phyloP scores from a whole-genome alignment of 2,888 invertebrate genomes.

The Nomada fabriciana region DNA sequence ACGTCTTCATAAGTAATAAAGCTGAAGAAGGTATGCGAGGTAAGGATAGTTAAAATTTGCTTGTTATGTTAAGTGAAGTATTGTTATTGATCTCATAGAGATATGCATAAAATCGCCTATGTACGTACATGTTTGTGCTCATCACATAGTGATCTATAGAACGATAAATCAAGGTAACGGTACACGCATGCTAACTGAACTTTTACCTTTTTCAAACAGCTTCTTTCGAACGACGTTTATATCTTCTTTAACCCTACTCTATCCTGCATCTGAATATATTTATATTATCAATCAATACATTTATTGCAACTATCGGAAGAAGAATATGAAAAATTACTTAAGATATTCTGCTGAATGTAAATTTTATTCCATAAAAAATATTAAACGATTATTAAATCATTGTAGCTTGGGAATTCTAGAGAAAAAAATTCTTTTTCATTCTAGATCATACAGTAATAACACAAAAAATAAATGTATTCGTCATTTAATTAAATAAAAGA shows the following conservation, averaged over 20 bases:
- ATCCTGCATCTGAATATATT: no score
- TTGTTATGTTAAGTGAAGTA: slow-evolving; percentile 24
- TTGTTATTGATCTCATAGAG: slow-evolving; percentile 14
- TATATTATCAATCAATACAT: no score
- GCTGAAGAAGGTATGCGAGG: slow-evolving; percentile 8
- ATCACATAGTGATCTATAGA: slow-evolving; percentile 21
- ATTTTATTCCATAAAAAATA: no score
- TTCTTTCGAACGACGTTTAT: neutral
- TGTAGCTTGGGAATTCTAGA: neutral
- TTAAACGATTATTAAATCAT: neutral
- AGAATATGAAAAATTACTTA: no score
- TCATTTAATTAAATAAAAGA: neutral
- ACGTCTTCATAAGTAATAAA: slow-evolving; percentile 9
- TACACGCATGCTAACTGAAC: slow-evolving; percentile 1
- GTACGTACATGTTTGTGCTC: slow-evolving; percentile 7
- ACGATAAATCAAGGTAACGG: slow-evolving; percentile 32
- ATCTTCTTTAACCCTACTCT: neutral
- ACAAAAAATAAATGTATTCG: no score
- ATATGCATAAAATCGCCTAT: slow-evolving; percentile 5
- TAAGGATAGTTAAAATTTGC: slow-evolving; percentile 21
- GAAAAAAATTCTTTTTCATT: neutral
- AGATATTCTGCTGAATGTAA: no score
- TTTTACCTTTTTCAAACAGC: neutral
- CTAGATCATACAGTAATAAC: no score
- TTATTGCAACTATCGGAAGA: no score